Evolutionary conservation across 2,797 vertebrate genomes (phyloP).

Genomic region (Tokudaia muenninki): DNA sequence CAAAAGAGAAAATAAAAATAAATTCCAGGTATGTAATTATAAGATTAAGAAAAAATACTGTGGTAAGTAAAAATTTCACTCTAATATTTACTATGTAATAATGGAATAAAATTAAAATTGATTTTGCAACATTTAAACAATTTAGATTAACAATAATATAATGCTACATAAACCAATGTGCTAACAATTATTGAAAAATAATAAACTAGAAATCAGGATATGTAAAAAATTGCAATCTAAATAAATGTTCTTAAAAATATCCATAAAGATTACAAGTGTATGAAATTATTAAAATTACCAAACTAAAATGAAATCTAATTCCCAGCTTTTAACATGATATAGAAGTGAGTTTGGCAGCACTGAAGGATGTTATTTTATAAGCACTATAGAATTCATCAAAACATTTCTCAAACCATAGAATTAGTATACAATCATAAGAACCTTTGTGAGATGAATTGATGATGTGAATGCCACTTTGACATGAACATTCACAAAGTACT

Average conservation of each 20-base stretch:
- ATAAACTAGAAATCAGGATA: not conserved
- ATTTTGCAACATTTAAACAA: not conserved
- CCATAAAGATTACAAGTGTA: not conserved
- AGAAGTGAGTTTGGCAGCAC: not conserved
- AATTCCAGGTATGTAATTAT: not conserved
- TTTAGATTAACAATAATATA: not conserved
- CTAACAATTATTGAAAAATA: not conserved
- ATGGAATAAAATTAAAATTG: not conserved
- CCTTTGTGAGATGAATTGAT: not conserved
- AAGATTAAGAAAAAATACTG: not conserved
- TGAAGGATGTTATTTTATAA: not conserved
- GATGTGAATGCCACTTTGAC: not conserved
- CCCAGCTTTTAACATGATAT: not conserved
- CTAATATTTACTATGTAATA: not conserved
- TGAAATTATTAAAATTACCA: not conserved
- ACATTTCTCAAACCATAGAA: not conserved
- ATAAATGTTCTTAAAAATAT: not conserved
- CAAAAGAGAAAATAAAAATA: not conserved
- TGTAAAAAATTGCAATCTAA: not conserved
- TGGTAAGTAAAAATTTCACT: not conserved
- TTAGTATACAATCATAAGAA: not conserved
- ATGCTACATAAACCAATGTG: not conserved
- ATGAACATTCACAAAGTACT: not conserved
- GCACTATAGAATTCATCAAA: not conserved
- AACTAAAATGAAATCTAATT: not conserved